Conservation (phyloP, 2,113 vertebrate genomes). For the Proterorhinus semilunaris region DNA sequence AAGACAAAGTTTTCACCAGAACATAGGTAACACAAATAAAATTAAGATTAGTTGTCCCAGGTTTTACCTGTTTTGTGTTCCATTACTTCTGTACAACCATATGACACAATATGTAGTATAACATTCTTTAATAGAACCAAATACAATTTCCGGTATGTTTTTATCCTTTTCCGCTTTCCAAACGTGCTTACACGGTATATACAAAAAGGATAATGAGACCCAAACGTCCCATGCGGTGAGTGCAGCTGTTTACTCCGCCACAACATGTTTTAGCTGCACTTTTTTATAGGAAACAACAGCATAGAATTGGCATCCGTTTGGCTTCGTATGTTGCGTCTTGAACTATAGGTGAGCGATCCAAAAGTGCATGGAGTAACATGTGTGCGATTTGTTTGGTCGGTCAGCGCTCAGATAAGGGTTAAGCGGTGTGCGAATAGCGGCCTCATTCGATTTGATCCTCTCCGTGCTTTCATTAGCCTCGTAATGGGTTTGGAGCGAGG, state of each 20-base stretch:
- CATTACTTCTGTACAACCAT: no score
- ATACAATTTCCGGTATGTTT: background rate
- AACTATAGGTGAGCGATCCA: background rate
- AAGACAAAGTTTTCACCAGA: no score
- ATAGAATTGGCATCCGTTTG: background rate
- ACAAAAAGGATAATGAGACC: slow-evolving; percentile 5
- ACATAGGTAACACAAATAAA: no score
- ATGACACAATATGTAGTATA: no score
- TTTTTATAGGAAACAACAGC: background rate
- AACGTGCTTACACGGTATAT: background rate
- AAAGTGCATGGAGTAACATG: background rate
- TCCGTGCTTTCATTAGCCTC: slow-evolving; percentile 51
- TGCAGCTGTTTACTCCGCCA: slow-evolving; percentile 1
- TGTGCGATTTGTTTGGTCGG: background rate
- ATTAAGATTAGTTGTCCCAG: no score
- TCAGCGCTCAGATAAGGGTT: slow-evolving; percentile 30
- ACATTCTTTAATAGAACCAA: no score
- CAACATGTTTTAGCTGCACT: background rate
- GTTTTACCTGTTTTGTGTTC: no score
- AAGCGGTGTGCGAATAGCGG: slow-evolving; percentile 38
- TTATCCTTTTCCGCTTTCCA: background rate
- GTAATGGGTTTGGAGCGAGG: slow-evolving; percentile 44
- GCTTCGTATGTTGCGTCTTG: background rate
- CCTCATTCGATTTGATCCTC: slow-evolving; percentile 57
- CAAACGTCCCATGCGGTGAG: background rate